These are phyloP conservation scores for Timema podura DNA, from an alignment of 2,888 invertebrate species.

Conservation along the genomic window DNA sequence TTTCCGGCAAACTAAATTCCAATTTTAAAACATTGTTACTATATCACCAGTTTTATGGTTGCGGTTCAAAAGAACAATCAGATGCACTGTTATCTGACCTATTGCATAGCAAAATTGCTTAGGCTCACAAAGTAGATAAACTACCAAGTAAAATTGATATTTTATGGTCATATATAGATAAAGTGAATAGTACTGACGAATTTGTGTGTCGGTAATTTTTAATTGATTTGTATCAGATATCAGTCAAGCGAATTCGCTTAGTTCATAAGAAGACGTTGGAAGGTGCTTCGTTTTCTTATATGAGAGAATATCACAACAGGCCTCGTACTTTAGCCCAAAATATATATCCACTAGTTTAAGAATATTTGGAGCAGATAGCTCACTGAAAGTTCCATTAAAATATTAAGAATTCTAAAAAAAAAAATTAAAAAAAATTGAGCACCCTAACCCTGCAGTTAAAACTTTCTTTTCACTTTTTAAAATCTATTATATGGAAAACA, in stretches of 20 bases:
- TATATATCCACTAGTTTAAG: not conserved
- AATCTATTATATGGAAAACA: not conserved
- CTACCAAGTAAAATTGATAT: not conserved
- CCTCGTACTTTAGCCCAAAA: not conserved
- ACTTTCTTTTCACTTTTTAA: not conserved
- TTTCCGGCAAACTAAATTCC: not conserved
- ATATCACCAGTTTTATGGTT: not conserved
- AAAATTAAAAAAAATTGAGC: conserved; percentile 28
- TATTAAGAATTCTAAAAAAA: conserved; percentile 26
- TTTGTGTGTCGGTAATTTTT: conserved; percentile 18
- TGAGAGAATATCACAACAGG: not conserved
- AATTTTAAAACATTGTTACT: not conserved
- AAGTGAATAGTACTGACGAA: not conserved
- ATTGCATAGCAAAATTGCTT: not conserved
- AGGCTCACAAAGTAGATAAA: not conserved
- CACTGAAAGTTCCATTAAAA: conserved; percentile 28
- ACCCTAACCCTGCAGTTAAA: conserved; percentile 21
- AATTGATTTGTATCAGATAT: conserved; percentile 14
- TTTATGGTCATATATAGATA: not conserved
- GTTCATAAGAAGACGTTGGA: not conserved
- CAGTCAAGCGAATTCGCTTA: conserved; percentile 17
- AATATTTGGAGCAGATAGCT: conserved; percentile 26
- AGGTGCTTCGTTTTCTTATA: conserved; percentile 8
- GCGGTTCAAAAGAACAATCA: not conserved
- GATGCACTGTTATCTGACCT: not conserved